Evolutionary conservation across 2,113 vertebrate species (phyloP), one percentile per base, ranked within the genome.

Genomic region (Carassius auratus): DNA sequence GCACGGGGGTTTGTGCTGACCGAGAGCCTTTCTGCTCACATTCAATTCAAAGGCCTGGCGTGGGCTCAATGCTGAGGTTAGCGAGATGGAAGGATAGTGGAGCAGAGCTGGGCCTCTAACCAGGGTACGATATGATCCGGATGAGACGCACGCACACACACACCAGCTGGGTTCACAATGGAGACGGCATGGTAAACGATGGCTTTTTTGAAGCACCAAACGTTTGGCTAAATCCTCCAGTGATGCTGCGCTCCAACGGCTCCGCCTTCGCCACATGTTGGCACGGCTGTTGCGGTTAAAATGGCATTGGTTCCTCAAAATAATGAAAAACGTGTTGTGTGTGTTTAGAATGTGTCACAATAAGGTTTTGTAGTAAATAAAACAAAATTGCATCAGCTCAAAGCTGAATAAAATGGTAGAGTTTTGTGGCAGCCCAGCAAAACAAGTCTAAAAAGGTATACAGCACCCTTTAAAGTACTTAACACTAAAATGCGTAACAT

Each of bases 41-140:
- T 94, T 93, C 92, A 92, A 93, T 92, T 94, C 91, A 93, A 92
- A 94, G 91, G 86, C 88, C 88, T 93, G 92, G 93, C 91, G 79
- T 55, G 69, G 88, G 66, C 87, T 93, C 93, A 91, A 69, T 94
- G 93, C 93, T 94, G 92, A 94, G 91, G 92, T 92, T 82, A 89
- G 92, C 92, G 91, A 88, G 90, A 91, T 88, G 84, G 88, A 90
- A 87, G 89, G 91, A 92, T 86, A 84, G 87, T 15, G 86, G 61
- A 85, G 26, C 74, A 85, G 86, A 66, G 88, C 81, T 69, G 85
- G 50, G 71, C 84, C 80, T 83, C 80, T 69, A 48, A 82, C 75
- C 81, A 8, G 88, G 84, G 85, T 90, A 83, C 59, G 87, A 82
- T 85, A 81, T 91, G 78, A 86, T 91, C 88, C 90, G 78, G 83